A percentile compares a stretch with the other conserved stretches of the same genome.
These are phyloP conservation scores for Myotis yumanensis DNA, from an alignment of 2,113 vertebrate genomes.

Conservation along the genomic window DNA sequence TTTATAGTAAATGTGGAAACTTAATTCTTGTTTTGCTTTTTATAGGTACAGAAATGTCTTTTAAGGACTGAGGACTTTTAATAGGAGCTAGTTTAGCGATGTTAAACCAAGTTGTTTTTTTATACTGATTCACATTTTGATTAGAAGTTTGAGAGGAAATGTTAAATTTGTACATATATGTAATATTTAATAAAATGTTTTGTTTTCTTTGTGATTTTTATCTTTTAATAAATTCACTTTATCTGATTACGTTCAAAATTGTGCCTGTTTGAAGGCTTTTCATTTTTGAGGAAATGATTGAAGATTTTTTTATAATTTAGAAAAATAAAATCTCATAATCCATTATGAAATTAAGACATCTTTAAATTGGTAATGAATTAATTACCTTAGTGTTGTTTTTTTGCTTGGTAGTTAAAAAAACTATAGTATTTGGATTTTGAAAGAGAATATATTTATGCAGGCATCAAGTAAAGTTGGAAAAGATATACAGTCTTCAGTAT, in stretches of 20 bases:
- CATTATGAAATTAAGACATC: background rate
- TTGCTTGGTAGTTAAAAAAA: background rate
- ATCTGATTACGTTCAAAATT: background rate
- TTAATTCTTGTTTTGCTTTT: constrained; percentile 58
- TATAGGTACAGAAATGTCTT: constrained; percentile 1
- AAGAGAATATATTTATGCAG: constrained; percentile 7
- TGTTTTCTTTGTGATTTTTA: constrained; percentile 19
- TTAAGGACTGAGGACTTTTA: constrained; percentile 20
- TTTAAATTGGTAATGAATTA: constrained; percentile 26
- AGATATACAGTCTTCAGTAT: constrained; percentile 24
- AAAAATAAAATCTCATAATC: constrained; percentile 41
- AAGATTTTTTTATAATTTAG: background rate
- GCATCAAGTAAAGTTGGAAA: constrained; percentile 20
- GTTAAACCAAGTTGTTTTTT: background rate
- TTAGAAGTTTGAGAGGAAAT: constrained; percentile 49
- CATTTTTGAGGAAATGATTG: constrained; percentile 1
- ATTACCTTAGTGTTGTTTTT: background rate
- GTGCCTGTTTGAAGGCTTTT: background rate
- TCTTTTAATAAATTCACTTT: constrained; percentile 17
- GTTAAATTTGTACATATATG: background rate
- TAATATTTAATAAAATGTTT: background rate
- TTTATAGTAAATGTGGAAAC: constrained; percentile 16
- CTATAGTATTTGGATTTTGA: constrained; percentile 39
- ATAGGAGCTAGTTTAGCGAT: background rate
- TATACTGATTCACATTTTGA: background rate